Percentiles rank a stretch among this genome's conserved stretches.
Evolutionary conservation across 2,797 vertebrate species (phyloP).

Genomic region (Harpagifer antarcticus): DNA sequence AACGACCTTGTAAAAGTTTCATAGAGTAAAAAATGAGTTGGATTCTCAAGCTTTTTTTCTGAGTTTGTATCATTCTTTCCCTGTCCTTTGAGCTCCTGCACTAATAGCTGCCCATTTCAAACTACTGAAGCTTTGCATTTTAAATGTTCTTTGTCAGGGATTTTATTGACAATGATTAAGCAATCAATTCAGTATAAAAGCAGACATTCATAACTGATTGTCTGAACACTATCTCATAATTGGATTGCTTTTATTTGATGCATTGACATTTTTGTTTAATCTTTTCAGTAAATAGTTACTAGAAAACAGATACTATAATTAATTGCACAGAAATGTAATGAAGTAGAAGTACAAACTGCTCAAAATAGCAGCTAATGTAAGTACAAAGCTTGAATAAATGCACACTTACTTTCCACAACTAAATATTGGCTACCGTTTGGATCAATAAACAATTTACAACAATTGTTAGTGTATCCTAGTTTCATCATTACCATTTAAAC

Average conservation of each 20-base stretch:
- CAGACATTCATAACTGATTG: neutral
- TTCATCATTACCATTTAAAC: slow-evolving; percentile 14
- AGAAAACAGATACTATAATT: neutral
- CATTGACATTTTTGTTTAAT: neutral
- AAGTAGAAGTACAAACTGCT: neutral
- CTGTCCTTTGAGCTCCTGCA: slow-evolving; percentile 21
- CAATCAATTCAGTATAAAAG: neutral
- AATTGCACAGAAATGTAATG: neutral
- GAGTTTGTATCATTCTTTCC: slow-evolving; percentile 60
- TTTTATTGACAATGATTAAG: neutral
- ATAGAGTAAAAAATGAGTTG: slow-evolving; percentile 82
- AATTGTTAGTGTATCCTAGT: neutral
- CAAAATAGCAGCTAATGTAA: neutral
- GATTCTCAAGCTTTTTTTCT: slow-evolving; percentile 40
- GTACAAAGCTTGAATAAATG: neutral
- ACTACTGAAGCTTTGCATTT: slow-evolving; percentile 15
- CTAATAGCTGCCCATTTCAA: slow-evolving; percentile 17
- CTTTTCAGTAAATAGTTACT: neutral
- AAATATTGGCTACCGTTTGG: neutral
- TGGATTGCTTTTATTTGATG: neutral
- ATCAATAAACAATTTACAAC: neutral
- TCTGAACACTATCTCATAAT: neutral
- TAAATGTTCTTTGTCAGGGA: slow-evolving; percentile 19
- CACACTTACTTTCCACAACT: neutral
- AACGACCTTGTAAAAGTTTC: slow-evolving; percentile 89